phyloP scores from a whole-genome alignment of 2,113 vertebrate species.

The Carassius auratus region DNA sequence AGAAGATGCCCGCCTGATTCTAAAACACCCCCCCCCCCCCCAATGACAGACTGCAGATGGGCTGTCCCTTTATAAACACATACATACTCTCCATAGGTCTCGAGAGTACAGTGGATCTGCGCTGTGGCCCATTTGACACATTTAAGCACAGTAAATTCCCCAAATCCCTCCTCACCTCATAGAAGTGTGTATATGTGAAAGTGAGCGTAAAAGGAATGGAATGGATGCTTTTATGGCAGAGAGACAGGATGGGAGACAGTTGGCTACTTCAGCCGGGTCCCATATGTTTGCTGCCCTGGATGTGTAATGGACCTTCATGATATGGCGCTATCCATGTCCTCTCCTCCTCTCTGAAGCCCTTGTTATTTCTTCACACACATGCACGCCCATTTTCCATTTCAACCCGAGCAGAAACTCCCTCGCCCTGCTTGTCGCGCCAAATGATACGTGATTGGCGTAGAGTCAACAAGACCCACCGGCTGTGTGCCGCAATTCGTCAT shows the following conservation, averaged over 20 bases:
- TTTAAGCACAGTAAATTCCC: conserved; percentile 55
- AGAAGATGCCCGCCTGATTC: neutral
- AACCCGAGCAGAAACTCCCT: conserved; percentile 10
- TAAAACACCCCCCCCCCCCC: neutral
- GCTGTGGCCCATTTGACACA: conserved; percentile 66
- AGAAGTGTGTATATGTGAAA: conserved; percentile 15
- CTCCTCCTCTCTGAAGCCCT: conserved; percentile 49
- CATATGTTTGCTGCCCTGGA: conserved; percentile 71
- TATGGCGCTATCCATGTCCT: conserved; percentile 10
- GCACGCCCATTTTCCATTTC: neutral
- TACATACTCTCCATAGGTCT: conserved; percentile 52
- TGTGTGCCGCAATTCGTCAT: conserved; percentile 27
- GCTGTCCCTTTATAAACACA: conserved; percentile 31
- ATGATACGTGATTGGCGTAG: conserved; percentile 40
- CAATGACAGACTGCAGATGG: conserved; percentile 40
- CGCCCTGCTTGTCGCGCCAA: conserved; percentile 3
- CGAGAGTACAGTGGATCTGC: conserved; percentile 41
- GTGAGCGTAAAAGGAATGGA: conserved; percentile 1
- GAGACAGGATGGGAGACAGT: conserved; percentile 5
- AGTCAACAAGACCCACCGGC: conserved; percentile 39
- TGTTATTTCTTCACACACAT: conserved; percentile 50
- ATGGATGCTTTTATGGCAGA: conserved; percentile 18
- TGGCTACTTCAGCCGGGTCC: conserved; percentile 45
- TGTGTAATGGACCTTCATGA: conserved; percentile 65
- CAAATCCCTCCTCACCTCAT: conserved; percentile 18